These are phyloP conservation scores for Sericinus montela DNA, from an alignment of 2,888 invertebrate species.

Conservation along the genomic window DNA sequence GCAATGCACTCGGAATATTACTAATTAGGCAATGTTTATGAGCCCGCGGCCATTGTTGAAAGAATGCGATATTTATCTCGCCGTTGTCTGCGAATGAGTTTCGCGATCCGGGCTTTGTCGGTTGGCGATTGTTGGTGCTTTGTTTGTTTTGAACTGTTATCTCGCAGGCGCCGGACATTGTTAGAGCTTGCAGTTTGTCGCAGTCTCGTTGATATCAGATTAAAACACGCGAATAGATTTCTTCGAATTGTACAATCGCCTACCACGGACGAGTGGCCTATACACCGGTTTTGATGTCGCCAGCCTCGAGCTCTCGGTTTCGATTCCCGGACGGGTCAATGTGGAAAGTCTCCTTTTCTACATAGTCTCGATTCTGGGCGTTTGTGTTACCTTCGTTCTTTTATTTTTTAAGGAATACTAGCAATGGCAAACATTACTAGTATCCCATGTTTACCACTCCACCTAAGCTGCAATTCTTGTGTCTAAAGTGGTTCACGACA, in stretches of 20 bases:
- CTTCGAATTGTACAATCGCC: constrained; percentile 14
- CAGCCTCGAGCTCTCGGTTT: too few species aligned
- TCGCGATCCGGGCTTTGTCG: constrained; percentile 76
- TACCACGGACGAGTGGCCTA: too few species aligned
- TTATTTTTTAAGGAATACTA: too few species aligned
- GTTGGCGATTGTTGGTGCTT: constrained; percentile 66
- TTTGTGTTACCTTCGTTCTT: too few species aligned
- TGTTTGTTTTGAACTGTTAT: constrained; percentile 67
- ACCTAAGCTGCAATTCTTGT: too few species aligned
- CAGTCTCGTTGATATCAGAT: constrained; percentile 43
- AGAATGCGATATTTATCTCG: constrained; percentile 76
- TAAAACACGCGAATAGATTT: constrained; percentile 24
- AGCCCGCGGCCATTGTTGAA: constrained; percentile 72
- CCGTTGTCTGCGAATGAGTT: constrained; percentile 74
- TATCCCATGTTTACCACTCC: too few species aligned
- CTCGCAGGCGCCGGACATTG: constrained; percentile 27
- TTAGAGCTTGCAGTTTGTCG: constrained; percentile 21
- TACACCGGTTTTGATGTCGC: too few species aligned
- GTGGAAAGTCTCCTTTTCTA: too few species aligned
- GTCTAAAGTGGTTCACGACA: too few species aligned
- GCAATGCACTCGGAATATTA: constrained; percentile 77
- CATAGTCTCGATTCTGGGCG: too few species aligned
- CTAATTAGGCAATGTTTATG: constrained; percentile 78
- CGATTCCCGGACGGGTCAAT: too few species aligned
- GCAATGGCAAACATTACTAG: too few species aligned